Evolutionary conservation across 2,888 invertebrate species (phyloP), one percentile per base, ranked within the genome.

Genomic region (Tetragonula carbonaria): DNA sequence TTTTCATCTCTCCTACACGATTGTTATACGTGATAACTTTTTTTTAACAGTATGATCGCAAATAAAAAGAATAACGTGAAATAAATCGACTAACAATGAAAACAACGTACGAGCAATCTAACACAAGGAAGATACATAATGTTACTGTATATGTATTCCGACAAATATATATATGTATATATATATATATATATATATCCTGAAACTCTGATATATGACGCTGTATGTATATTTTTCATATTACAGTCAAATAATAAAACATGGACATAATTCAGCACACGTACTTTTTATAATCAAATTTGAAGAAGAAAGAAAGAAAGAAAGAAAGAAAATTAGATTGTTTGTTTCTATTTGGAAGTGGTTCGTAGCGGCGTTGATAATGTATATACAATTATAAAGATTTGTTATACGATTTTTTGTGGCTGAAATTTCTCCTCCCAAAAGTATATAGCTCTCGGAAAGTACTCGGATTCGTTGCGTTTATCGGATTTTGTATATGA

Each of bases 401-500:
- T 72, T 71, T 23, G 51, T 45, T 23, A 51, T n/a, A 59, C 51
- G 57, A 68, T 68, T 73, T 28, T 28, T 73, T 28, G 18, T 63
- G 33, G 53, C 28, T 62, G 55, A 68, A 73, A 50, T 57, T 66
- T 66, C 53, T 57, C 45, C 11, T 73, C n/a, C 51, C 18, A 63
- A 63, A 70, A 55, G 66, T 78, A 38, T 51, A 33, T 45, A 23
- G 63, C 2, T 3, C 33, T 33, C 28, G 14, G 65, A 33, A 68
- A 50, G 2, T 57, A 59, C 33, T 68, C 38, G 8, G 21, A 59
- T 62, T 74, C n/a, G 38, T 74, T 63, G 28, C 53, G 33, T 51
- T 74, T 80, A 53, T 66, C 21, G 79, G 16, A 81, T 81, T 81
- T 73, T 79, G 68, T 51, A 72, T 53, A 50, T 23, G 28, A 80